Conservation (phyloP, 2,113 vertebrate genomes). For the Odobenus rosmarus region DNA sequence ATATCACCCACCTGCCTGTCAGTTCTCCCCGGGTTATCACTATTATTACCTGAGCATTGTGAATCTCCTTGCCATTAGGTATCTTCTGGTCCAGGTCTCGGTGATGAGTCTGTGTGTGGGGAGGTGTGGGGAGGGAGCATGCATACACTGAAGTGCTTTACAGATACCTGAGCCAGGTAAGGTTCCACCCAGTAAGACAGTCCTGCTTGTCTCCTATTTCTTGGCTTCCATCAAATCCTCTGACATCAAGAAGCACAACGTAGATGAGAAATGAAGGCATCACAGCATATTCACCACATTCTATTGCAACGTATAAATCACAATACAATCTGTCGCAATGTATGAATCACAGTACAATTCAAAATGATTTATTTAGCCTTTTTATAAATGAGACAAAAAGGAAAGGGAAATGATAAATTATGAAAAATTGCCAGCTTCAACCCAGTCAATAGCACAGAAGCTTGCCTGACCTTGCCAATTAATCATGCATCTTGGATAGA, state of each 20-base stretch:
- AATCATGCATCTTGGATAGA: not conserved
- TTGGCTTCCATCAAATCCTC: not conserved
- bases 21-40: not conserved
- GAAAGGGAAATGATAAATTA: not conserved
- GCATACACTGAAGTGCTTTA: not conserved
- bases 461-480: not conserved
- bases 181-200: not conserved
- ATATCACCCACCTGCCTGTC: not conserved
- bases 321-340: not conserved
- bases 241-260: conserved; percentile 8
- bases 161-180: not conserved
- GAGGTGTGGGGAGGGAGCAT: fast-evolving
- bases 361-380: not conserved
- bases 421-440: not conserved
- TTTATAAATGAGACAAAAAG: conserved; percentile 2
- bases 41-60: not conserved
- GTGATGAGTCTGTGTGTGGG: not conserved
- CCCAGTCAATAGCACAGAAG: not conserved
- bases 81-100: not conserved
- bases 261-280: not conserved
- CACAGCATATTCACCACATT: not conserved
- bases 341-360: conserved; percentile 19
- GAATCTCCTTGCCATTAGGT: not conserved
- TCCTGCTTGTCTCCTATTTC: not conserved
- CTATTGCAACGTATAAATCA: not conserved